phyloP scores from a whole-genome alignment of 1,140 invertebrate species.

The Drosophila busckii region DNA sequence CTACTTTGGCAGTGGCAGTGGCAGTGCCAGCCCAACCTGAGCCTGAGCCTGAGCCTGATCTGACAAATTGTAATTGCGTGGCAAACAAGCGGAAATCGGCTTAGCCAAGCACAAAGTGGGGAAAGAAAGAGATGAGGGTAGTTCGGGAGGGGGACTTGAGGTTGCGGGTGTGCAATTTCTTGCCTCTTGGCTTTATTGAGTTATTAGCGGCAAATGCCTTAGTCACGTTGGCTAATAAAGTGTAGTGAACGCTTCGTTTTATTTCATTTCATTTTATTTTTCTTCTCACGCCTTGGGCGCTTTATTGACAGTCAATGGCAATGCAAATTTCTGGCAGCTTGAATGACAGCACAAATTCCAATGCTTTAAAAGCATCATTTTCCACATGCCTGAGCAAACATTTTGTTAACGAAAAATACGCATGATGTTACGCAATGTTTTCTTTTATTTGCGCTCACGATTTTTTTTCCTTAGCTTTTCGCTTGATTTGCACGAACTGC shows the following conservation, averaged over 20 bases:
- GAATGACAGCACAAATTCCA: constrained; percentile 47
- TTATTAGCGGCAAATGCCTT: constrained; percentile 52
- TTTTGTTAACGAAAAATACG: constrained; percentile 2
- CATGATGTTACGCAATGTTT: constrained; percentile 14
- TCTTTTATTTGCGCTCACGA: too few relatives aligned
- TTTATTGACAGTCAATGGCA: constrained; percentile 41
- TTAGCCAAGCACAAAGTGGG: constrained; percentile 33
- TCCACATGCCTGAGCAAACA: constrained; percentile 30
- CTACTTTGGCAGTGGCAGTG: constrained; percentile 13
- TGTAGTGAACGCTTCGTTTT: too few relatives aligned
- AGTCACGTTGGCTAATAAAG: constrained; percentile 59
- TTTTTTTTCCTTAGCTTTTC: too few relatives aligned
- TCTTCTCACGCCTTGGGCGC: background rate
- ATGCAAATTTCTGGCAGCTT: constrained; percentile 32
- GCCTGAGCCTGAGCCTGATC: constrained; percentile 28
- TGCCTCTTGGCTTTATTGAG: constrained; percentile 55
- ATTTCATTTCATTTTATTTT: too few relatives aligned
- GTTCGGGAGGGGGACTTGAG: background rate
- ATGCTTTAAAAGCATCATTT: constrained; percentile 36
- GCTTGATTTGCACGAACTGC: constrained; percentile 7
- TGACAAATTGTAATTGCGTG: constrained; percentile 76
- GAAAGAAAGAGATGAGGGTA: constrained; percentile 1
- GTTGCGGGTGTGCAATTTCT: background rate
- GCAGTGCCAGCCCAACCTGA: constrained; percentile 20
- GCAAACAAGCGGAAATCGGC: constrained; percentile 74